phyloP scores from a whole-genome alignment of 1,140 invertebrate genomes.

The Delia radicum region DNA sequence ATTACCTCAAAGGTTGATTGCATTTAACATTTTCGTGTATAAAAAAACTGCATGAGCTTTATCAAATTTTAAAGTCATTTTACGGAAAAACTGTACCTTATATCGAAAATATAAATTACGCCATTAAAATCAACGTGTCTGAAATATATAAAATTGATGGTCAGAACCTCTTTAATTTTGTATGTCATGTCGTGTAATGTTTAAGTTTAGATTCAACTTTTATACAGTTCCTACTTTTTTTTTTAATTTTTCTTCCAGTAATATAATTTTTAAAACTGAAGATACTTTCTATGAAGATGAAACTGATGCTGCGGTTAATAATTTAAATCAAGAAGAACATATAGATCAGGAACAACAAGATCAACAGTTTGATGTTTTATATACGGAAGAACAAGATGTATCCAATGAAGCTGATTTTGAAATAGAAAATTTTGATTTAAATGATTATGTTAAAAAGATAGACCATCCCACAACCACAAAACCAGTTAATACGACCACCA shows the following conservation, averaged over 20 bases:
- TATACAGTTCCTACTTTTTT: too few species aligned
- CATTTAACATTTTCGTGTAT: too few species aligned
- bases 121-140: too few species aligned
- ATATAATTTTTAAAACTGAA: background rate
- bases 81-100: too few species aligned
- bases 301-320: background rate
- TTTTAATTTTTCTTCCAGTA: background rate
- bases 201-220: too few species aligned
- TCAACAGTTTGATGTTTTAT: background rate
- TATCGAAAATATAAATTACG: too few species aligned
- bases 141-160: too few species aligned
- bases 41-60: too few species aligned
- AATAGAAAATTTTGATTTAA: constrained; percentile 13
- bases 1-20: too few species aligned
- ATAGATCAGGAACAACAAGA: background rate
- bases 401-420: background rate
- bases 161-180: too few species aligned
- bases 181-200: too few species aligned
- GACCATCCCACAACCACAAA: background rate
- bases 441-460: constrained; percentile 7
- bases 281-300: constrained; percentile 1
- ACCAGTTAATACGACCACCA: background rate
- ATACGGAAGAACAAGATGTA: background rate
- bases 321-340: background rate
- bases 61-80: too few species aligned